Percentiles rank a stretch among this genome's conserved stretches.
Evolutionary conservation across 1,140 invertebrate genomes (phyloP).

Genomic region (Asobara japonica): DNA sequence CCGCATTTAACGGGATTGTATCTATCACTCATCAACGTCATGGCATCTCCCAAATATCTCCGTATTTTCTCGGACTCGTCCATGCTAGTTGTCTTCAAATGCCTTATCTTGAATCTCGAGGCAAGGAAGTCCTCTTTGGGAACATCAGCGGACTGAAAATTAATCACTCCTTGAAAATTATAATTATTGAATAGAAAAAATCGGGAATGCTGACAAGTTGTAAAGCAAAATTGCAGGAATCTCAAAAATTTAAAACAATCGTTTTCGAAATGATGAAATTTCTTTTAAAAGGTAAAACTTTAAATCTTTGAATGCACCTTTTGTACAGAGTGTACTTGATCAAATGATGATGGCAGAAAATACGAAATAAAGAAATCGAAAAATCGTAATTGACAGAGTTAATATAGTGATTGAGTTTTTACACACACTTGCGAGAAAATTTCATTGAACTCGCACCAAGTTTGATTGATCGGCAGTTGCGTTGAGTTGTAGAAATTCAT

Average conservation of each 20-base stretch:
- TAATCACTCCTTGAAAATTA: neutral
- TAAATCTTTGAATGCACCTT: too few species aligned
- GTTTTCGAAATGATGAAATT: too few species aligned
- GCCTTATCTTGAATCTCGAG: constrained; percentile 41
- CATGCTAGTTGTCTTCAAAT: constrained; percentile 19
- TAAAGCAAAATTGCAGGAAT: too few species aligned
- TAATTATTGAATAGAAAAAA: too few species aligned
- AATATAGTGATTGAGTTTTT: constrained; percentile 1
- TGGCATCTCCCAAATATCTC: constrained; percentile 41
- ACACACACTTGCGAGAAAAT: constrained; percentile 32
- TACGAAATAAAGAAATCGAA: too few species aligned
- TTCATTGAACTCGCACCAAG: constrained; percentile 41
- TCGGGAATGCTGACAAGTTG: too few species aligned
- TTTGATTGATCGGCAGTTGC: constrained; percentile 23
- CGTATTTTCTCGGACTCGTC: constrained; percentile 40
- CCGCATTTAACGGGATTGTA: constrained; percentile 42
- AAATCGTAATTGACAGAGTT: too few species aligned
- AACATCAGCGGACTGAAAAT: neutral
- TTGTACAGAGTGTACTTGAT: too few species aligned
- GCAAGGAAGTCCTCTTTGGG: constrained; percentile 19
- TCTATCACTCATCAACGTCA: constrained; percentile 37
- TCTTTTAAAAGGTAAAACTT: too few species aligned
- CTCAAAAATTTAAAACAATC: neutral
- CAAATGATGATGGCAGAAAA: too few species aligned
- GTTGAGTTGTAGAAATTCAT: constrained; percentile 22